Conservation (phyloP, 2,113 vertebrate genomes). For the Nothoprocta perdicaria region DNA sequence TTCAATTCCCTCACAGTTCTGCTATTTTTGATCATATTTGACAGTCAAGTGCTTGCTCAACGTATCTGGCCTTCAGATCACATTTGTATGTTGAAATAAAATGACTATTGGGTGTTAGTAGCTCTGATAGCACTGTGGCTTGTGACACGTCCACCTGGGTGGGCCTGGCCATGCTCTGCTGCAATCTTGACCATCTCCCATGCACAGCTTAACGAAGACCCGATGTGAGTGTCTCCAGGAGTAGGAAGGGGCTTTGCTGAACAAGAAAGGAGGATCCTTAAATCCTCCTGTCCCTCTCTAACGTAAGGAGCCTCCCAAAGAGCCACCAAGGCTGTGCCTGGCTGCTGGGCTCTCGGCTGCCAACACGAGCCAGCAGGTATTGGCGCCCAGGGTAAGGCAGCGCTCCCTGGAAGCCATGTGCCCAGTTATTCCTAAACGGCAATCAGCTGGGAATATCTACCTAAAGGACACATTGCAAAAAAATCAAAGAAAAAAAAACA, state of each 20-base stretch:
- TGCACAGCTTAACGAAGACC: fast-evolving
- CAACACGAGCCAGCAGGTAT: no score
- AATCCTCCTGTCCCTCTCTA: not conserved
- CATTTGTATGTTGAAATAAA: not conserved
- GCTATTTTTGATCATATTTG: not conserved
- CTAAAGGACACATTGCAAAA: not conserved
- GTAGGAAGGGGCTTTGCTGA: not conserved
- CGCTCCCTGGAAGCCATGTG: conserved; percentile 51
- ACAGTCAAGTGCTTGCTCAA: not conserved
- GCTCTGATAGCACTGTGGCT: no score
- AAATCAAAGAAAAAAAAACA: no score
- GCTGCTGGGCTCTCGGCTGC: not conserved
- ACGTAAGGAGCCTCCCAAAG: not conserved
- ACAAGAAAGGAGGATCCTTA: not conserved
- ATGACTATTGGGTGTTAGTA: not conserved
- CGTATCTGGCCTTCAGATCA: not conserved
- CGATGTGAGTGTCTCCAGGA: not conserved
- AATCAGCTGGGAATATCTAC: conserved; percentile 13
- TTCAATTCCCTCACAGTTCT: not conserved
- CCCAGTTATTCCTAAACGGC: conserved; percentile 33
- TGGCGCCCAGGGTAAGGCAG: conserved; percentile 63
- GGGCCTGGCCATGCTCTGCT: fast-evolving
- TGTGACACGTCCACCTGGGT: fast-evolving
- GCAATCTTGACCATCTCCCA: not conserved
- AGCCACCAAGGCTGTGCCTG: no score